These are phyloP conservation scores for Equus przewalskii DNA, from an alignment of 2,113 vertebrate genomes.

Conservation along the genomic window DNA sequence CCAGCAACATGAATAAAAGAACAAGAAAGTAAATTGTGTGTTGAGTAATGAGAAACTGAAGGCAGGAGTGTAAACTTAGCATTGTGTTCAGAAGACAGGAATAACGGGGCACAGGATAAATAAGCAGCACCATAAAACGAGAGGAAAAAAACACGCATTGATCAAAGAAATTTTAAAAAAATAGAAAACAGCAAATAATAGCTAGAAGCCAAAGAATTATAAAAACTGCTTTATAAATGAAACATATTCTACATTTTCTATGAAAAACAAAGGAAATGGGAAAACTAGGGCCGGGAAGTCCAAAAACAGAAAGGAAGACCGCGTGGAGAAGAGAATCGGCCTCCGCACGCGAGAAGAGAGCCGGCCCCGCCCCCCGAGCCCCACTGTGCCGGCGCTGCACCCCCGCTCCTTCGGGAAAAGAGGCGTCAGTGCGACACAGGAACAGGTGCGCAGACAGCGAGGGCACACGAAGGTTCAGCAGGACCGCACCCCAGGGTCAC, in stretches of 20 bases:
- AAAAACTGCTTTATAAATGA: slow-evolving; percentile 40
- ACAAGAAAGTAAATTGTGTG: neutral
- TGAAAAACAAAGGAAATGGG: neutral
- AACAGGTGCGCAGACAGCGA: neutral
- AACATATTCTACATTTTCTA: neutral
- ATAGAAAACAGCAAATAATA: neutral
- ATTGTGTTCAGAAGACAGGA: neutral
- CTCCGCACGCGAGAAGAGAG: no score
- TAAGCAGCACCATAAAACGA: neutral
- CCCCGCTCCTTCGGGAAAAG: neutral
- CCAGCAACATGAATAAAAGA: neutral
- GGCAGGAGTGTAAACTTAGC: neutral
- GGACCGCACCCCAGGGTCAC: neutral
- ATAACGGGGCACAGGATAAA: neutral
- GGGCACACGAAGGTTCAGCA: slow-evolving; percentile 30
- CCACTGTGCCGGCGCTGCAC: no score
- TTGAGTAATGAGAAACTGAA: neutral
- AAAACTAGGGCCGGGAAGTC: neutral
- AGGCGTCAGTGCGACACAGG: neutral
- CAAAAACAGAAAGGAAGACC: neutral
- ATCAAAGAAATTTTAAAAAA: neutral
- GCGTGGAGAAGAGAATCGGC: neutral
- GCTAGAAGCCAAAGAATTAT: slow-evolving; percentile 8
- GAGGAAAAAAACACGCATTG: neutral
- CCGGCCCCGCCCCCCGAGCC: no score